Base-by-base conservation (phyloP, 2,113 vertebrate species). In the Oncorhynchus masou region DNA sequence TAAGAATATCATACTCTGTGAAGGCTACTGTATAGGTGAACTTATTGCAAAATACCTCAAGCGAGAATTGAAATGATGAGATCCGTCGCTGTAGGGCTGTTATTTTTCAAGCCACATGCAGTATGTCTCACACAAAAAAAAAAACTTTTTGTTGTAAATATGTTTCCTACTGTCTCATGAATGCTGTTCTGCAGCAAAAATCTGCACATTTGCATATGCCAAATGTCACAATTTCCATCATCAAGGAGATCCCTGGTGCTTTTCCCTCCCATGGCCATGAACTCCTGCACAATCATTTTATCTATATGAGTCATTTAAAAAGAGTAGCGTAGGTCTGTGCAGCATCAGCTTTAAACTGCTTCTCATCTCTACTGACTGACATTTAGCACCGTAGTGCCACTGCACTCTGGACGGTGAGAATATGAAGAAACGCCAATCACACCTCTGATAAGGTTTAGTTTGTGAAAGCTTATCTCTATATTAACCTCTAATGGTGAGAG, bases 311-410 rank as follows among this genome's bases (percentile, higher is more conserved):
- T 29, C 54, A 49, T 72, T 73, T 70, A 78, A 79, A 81, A 68
- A 79, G 74, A 68, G 3, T 22, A 68, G 70, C 20, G 70, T 60
- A 49, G 45, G 19, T 34, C 19, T 9, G 7, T 73, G 59, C 68
- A 29, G 67, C 75, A 74, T 81, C 71, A 78, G 76, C 79, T 68
- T 74, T 66, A 80, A 78, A 79, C 71, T 29, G 74, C 77, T 79
- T 74, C 82, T 86, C 70, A 77, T 80, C 54, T 75, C 70, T 81
- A 82, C 79, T 82, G 79, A 80, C 81, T 83, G 76, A 76, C 66
- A 74, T 84, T 79, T 85, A 74, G 66, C 75, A 80, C 69, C 65
- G 45, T 60, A 60, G 45, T 70, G 27, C 51, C 74, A 49, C 70
- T 74, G 67, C 68, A 22, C n/a, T 29, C 60, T 78, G 71, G 78